These are phyloP conservation scores for Heliothis subflexa DNA, from an alignment of 1,140 invertebrate genomes.

Conservation along the genomic window DNA sequence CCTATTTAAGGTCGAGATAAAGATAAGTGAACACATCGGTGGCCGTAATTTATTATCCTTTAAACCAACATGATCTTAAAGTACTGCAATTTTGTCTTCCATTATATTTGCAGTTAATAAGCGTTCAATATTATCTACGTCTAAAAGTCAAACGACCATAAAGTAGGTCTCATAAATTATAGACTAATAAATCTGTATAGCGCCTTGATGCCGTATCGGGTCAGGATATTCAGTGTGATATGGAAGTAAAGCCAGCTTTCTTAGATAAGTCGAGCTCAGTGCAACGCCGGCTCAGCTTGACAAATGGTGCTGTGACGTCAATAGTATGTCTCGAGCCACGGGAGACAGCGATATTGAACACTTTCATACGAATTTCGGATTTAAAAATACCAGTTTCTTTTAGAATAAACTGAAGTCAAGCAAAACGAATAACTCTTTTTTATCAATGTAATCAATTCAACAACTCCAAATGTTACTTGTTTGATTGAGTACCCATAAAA, in stretches of 20 bases:
- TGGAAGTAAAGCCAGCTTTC: conserved; percentile 74
- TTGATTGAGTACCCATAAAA: conserved; percentile 6
- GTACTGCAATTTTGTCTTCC: conserved; percentile 22
- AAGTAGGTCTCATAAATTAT: conserved; percentile 50
- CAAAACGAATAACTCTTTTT: not conserved
- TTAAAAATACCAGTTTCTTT: not conserved
- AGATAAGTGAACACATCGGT: conserved; percentile 23
- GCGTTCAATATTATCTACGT: conserved; percentile 39
- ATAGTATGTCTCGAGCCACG: conserved; percentile 22
- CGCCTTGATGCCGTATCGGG: conserved; percentile 62
- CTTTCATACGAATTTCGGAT: conserved; percentile 1
- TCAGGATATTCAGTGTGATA: conserved; percentile 71
- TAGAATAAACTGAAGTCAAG: not conserved
- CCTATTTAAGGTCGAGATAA: conserved; percentile 18
- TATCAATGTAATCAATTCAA: not conserved
- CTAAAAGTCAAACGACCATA: conserved; percentile 42
- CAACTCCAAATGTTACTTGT: not conserved
- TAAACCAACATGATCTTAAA: conserved; percentile 29
- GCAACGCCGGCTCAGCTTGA: conserved; percentile 69
- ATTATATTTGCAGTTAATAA: conserved; percentile 43
- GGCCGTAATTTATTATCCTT: conserved; percentile 14
- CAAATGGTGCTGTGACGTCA: conserved; percentile 71
- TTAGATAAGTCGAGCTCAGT: conserved; percentile 74
- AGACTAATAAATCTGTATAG: conserved; percentile 59
- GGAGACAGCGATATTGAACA: conserved; percentile 32